Conservation (phyloP, 2,888 invertebrate genomes). For the Bugula neritina region DNA sequence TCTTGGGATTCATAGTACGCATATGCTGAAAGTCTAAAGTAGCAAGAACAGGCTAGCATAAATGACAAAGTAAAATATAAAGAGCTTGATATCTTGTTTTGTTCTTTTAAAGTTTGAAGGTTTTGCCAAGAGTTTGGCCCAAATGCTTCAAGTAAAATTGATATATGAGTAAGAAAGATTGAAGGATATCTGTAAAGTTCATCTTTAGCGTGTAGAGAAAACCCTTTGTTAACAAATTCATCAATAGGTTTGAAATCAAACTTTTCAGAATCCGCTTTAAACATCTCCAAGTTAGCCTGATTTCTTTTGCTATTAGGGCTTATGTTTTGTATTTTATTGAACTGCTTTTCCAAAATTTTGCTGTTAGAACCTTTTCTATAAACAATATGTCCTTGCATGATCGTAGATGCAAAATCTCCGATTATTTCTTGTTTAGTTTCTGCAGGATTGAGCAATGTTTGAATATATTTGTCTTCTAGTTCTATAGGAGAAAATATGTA, state of each 20-base stretch:
- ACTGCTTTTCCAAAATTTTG: background rate
- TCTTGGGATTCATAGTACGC: background rate
- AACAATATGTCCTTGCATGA: background rate
- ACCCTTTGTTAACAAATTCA: background rate
- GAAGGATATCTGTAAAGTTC: conserved; percentile 17
- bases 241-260: background rate
- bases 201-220: background rate
- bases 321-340: background rate
- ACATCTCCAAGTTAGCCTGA: background rate
- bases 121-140: background rate
- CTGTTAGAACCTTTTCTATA: background rate
- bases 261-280: background rate
- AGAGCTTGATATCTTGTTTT: background rate
- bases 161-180: background rate
- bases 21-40: background rate
- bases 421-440: background rate
- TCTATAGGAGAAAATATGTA: background rate
- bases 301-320: background rate
- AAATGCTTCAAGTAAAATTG: background rate
- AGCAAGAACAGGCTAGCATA: background rate
- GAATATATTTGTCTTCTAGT: background rate
- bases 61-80: background rate
- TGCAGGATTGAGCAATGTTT: background rate
- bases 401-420: background rate
- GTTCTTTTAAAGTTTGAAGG: background rate